Evolutionary conservation across 1,140 invertebrate species (phyloP).

Genomic region (Arctopsyche grandis): DNA sequence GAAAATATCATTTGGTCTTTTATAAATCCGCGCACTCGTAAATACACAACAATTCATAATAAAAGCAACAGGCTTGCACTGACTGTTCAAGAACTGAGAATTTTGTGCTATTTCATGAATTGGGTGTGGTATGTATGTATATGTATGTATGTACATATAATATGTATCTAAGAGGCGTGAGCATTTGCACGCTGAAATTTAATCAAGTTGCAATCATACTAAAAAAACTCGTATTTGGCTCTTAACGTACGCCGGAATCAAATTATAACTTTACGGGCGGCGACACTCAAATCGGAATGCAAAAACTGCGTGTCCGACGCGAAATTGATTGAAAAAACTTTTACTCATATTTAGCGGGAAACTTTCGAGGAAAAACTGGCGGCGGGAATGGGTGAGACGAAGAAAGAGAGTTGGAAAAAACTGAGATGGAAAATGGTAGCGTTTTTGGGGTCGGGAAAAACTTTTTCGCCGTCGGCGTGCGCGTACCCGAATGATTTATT

Average conservation of each 20-base stretch:
- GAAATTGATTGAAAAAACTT: slow-evolving; percentile 42
- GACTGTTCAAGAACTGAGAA: no score
- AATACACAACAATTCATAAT: no score
- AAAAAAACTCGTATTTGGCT: neutral
- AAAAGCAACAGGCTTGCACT: no score
- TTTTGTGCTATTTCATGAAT: no score
- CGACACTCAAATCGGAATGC: slow-evolving; percentile 19
- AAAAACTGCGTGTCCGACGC: slow-evolving; percentile 19
- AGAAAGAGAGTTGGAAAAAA: neutral
- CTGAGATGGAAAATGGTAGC: neutral
- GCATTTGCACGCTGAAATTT: neutral
- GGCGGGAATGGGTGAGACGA: no score
- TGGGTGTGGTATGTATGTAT: no score
- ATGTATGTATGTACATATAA: no score
- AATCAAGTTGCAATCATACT: neutral
- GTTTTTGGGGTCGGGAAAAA: slow-evolving; percentile 22
- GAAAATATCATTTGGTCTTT: no score
- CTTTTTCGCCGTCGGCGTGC: slow-evolving; percentile 35
- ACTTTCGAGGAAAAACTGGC: neutral
- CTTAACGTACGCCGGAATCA: neutral
- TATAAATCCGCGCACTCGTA: no score
- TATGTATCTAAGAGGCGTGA: no score
- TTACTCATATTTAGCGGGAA: slow-evolving; percentile 41
- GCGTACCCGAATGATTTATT: slow-evolving; percentile 46
- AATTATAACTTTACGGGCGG: slow-evolving; percentile 19